Conservation (phyloP, 2,888 invertebrate species). For the Pherbina coryleti region DNA sequence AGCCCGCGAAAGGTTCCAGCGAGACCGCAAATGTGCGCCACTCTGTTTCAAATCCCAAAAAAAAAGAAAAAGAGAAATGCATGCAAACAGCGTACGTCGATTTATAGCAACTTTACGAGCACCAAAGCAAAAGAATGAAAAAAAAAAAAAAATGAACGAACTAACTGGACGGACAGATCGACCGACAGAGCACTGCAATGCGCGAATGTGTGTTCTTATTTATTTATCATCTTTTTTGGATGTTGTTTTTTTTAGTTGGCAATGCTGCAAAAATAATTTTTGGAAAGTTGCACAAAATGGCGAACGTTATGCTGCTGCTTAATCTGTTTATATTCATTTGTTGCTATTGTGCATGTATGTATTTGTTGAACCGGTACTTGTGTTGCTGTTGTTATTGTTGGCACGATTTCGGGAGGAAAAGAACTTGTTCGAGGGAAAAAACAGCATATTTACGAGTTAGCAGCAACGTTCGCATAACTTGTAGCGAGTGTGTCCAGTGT, state of each 20-base stretch:
- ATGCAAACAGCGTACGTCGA: slow-evolving; percentile 9
- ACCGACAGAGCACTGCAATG: slow-evolving; percentile 34
- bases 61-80: neutral
- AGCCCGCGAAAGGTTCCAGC: neutral
- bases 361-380: neutral
- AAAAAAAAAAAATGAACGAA: neutral
- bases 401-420: neutral
- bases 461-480: slow-evolving; percentile 24
- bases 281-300: slow-evolving; percentile 37
- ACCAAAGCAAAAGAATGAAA: neutral
- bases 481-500: slow-evolving; percentile 5
- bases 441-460: slow-evolving; percentile 43
- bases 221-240: neutral
- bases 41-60: neutral
- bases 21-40: neutral
- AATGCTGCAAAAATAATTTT: slow-evolving; percentile 35
- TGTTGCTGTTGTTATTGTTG: neutral
- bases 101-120: slow-evolving; percentile 33
- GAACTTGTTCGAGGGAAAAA: slow-evolving; percentile 24
- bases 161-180: neutral
- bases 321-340: slow-evolving; percentile 13
- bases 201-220: slow-evolving; percentile 18
- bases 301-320: slow-evolving; percentile 16
- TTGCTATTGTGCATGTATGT: neutral
- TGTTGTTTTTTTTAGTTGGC: neutral